Conservation (phyloP, 37 sponge, comb jelly and placozoan species). For the Corticium candelabrum region DNA sequence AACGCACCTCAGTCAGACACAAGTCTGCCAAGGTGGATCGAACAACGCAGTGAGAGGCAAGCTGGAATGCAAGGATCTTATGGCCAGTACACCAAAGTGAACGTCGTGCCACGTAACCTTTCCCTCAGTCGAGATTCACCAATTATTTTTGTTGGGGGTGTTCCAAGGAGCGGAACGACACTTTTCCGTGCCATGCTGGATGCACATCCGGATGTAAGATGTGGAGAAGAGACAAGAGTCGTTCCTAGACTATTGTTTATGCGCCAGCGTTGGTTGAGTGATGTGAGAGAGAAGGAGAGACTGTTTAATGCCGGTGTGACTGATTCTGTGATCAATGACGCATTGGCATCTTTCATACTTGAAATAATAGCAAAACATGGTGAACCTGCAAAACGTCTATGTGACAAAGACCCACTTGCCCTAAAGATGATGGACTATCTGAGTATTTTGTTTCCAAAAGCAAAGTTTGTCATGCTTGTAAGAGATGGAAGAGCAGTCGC, state of each 20-base stretch:
- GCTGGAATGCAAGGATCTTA: no score
- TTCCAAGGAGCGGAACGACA: conserved; percentile 82
- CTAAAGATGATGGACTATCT: conserved; percentile 44
- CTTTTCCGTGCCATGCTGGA: conserved; percentile 75
- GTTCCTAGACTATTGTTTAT: conserved; percentile 58
- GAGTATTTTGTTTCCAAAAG: conserved; percentile 48
- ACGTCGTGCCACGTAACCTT: neutral
- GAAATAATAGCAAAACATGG: conserved; percentile 59
- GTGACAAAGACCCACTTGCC: conserved; percentile 86
- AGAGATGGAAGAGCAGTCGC: conserved; percentile 84
- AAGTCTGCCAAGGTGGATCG: no score
- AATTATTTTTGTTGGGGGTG: conserved; percentile 73
- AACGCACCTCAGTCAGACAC: no score
- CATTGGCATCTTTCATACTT: conserved; percentile 38
- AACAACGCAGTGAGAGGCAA: no score
- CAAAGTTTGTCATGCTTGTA: conserved; percentile 69
- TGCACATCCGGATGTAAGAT: conserved; percentile 83
- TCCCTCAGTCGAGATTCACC: conserved; percentile 1
- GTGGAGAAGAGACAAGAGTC: conserved; percentile 86
- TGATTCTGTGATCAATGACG: conserved; percentile 30
- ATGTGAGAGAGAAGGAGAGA: conserved; percentile 35
- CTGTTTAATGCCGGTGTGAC: conserved; percentile 52
- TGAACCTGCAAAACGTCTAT: conserved; percentile 33
- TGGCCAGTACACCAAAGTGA: no score
- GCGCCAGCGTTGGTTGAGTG: conserved; percentile 24